Base-by-base conservation (phyloP, 2,888 invertebrate species). In the Nephrotoma flavescens region DNA sequence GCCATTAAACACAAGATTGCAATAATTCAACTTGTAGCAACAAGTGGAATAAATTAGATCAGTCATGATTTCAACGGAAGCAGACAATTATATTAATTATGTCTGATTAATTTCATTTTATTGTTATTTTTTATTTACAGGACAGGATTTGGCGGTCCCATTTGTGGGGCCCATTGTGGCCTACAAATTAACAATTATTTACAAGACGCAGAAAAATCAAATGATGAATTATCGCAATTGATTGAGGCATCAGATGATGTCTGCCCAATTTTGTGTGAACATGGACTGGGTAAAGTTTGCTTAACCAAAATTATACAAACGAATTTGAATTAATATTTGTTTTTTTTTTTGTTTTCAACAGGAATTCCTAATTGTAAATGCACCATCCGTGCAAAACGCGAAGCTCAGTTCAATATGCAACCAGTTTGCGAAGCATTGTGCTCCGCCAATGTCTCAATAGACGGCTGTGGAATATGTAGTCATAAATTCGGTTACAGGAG, bases 261-360 rank as follows among this genome's bases (percentile, higher is more conserved):
- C 87, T 95, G 95, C 89, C 93, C 93, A 0, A 91, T 93, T 47
- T 92, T 95, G 86, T 95, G 95, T 90, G 90, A 91, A 87, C 93
- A 94, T 89, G 92, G 92, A 87, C 91, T 95, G 85, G 95, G 94
- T 92, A 89, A 89, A 31, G 1, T 3, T 31, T 31, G 90, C 89
- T 83, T 45, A 42, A 41, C 11, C 47, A n/a, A 86, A 19, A 85
- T 52, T 83, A 86, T 47, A 4, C 19, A 15, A 52, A 15, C 71
- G n/a, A 83, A 42, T 87, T 71, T 57, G 15, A 83, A 47, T 19
- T 31, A 83, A 9, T 31, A 47, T 7, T 41, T 86, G 9, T 0
- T 52, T 15, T 44, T 52, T 15, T 44, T 87, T 42, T 57, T 85
- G 31, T 0, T 41, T 6, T 42, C 88, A 88, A 19, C 42, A 90